These are phyloP conservation scores for Pseudorectes ferrugineus DNA, from an alignment of 2,113 vertebrate genomes.

Conservation along the genomic window DNA sequence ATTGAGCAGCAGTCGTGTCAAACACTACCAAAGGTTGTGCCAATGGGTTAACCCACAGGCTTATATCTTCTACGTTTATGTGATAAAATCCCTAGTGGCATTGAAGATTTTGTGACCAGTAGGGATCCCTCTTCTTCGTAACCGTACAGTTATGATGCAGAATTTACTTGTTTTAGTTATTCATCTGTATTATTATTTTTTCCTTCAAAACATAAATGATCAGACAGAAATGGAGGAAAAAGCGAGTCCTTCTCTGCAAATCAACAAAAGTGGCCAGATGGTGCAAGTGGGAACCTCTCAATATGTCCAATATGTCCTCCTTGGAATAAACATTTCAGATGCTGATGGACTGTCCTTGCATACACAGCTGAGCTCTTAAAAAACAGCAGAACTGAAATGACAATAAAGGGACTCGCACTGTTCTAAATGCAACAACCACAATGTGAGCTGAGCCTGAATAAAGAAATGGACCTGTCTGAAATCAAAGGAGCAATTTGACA, in stretches of 20 bases:
- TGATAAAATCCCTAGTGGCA: background rate
- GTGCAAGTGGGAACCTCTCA: background rate
- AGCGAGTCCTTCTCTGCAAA: background rate
- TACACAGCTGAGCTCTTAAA: background rate
- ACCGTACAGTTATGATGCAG: background rate
- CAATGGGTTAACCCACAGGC: background rate
- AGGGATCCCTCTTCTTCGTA: background rate
- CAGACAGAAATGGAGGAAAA: background rate
- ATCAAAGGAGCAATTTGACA: background rate
- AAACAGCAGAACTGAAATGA: background rate
- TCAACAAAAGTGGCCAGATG: background rate
- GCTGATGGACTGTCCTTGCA: background rate
- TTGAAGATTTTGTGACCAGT: background rate
- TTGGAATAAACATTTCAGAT: background rate
- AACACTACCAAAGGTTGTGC: background rate
- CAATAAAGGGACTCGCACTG: background rate
- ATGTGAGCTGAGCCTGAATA: background rate
- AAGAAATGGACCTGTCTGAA: background rate
- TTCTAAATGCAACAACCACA: background rate
- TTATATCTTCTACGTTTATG: background rate
- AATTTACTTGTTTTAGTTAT: background rate
- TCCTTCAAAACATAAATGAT: background rate
- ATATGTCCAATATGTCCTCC: background rate
- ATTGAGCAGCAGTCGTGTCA: background rate
- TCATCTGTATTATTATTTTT: background rate